These are phyloP conservation scores for Dolichotis patagonum DNA, from an alignment of 2,113 vertebrate genomes.

Conservation along the genomic window DNA sequence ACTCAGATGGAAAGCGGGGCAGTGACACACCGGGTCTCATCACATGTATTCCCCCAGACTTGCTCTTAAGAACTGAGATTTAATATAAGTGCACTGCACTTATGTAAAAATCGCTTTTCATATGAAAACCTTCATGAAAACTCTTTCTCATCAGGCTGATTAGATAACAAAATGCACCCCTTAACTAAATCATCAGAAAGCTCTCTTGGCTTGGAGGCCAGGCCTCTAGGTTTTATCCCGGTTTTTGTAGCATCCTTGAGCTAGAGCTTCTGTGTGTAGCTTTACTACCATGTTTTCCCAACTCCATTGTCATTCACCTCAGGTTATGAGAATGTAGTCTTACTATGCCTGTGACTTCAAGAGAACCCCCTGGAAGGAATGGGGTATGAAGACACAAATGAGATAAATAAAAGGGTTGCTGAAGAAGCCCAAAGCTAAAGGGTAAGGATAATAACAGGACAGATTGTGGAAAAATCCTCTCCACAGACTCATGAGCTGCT, in stretches of 20 bases:
- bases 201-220: not conserved
- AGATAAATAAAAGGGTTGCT: not conserved
- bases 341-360: constrained; percentile 3
- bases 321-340: not conserved
- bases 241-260: not conserved
- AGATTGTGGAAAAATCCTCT: not conserved
- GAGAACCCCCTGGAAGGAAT: not conserved
- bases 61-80: not conserved
- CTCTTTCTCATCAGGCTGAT: not conserved
- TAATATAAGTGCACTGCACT: not conserved
- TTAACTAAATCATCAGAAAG: not conserved
- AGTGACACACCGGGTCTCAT: not conserved
- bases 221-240: not conserved
- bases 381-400: not conserved
- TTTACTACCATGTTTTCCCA: not conserved
- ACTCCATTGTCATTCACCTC: not conserved
- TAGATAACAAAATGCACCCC: not conserved
- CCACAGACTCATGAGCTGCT: not conserved
- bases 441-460: not conserved
- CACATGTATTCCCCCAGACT: not conserved
- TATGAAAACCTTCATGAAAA: constrained; percentile 41
- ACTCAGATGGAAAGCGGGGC: not conserved
- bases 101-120: constrained; percentile 47
- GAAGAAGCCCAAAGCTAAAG: not conserved
- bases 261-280: not conserved